Base-by-base conservation (phyloP, 2,888 invertebrate species). In the Agrochola lota region DNA sequence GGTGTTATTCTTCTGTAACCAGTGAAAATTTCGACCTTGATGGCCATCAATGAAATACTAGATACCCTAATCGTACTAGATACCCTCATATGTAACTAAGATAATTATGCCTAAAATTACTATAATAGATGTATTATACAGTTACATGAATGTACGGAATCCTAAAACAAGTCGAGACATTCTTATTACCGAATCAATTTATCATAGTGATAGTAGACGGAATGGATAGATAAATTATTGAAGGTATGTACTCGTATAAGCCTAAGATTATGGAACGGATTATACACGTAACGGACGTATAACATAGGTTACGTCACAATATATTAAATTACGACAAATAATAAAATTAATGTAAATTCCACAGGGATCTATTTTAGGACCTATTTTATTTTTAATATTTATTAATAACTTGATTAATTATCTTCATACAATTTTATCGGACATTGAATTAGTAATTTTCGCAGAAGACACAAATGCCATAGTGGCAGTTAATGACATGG, bases 201-300 rank as follows among this genome's bases (percentile, higher is more conserved):
- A 60, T 78, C 30, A 66, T 23, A 59, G 17, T 49, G 55, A 77
- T 77, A 52, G n/a, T 30, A 81, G 30, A n/a, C n/a, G 7, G 46
- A 60, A 59, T 60, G n/a, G 0, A 43, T 35, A 52, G 40, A 62
- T 74, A n/a, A 26, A 49, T 30, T 69, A 60, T 30, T 30, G n/a
- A 6, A n/a, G 46, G 63, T 72, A 73, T 72, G 23, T 62, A n/a
- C n/a, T n/a, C n/a, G n/a, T n/a, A n/a, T 71, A 67, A 71, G 60
- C n/a, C 40, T 7, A 23, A 30, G 66, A 77, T 81, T 12, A 43
- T 15, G 40, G 49, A 35, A 74, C 23, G 26, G 11, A 26, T 20
- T 59, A 46, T 52, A 59, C 7, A 60, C 11, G 8, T 55, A 67
- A 57, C 23, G 23, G 7, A 30, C 15, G 17, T 12, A 23, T 3